These are phyloP conservation scores for Zapornia atra DNA, from an alignment of 2,113 vertebrate species.

Conservation along the genomic window DNA sequence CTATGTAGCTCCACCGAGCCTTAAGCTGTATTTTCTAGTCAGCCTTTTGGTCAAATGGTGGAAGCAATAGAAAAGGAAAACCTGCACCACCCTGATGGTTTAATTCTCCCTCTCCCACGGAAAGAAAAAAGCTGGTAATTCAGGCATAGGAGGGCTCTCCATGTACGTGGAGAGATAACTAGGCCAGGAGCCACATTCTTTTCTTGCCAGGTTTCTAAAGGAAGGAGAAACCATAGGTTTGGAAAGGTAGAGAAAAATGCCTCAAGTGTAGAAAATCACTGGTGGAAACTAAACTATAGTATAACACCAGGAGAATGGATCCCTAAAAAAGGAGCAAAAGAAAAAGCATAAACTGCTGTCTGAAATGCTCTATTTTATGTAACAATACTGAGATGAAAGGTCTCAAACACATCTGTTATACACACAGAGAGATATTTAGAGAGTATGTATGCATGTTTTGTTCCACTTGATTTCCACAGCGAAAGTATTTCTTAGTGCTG, in stretches of 20 bases:
- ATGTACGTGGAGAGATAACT: neutral
- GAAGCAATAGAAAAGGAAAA: neutral
- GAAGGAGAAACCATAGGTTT: neutral
- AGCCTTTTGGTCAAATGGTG: neutral
- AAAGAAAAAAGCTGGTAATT: neutral
- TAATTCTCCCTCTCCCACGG: neutral
- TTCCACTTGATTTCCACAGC: neutral
- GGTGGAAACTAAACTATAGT: neutral
- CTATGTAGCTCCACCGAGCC: neutral
- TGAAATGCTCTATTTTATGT: neutral
- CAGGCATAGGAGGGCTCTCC: neutral
- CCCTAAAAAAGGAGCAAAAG: neutral
- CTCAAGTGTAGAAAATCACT: neutral
- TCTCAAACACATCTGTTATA: neutral
- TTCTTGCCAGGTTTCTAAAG: neutral
- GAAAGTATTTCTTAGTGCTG: neutral
- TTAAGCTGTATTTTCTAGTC: neutral
- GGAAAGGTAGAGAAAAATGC: neutral
- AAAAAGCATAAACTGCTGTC: neutral
- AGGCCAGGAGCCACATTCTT: neutral
- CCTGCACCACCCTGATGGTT: neutral
- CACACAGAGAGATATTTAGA: neutral
- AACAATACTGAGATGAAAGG: neutral
- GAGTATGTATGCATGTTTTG: neutral
- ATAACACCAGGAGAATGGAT: neutral